Conservation (phyloP, 2,113 vertebrate species). For the Ceratotherium simum region DNA sequence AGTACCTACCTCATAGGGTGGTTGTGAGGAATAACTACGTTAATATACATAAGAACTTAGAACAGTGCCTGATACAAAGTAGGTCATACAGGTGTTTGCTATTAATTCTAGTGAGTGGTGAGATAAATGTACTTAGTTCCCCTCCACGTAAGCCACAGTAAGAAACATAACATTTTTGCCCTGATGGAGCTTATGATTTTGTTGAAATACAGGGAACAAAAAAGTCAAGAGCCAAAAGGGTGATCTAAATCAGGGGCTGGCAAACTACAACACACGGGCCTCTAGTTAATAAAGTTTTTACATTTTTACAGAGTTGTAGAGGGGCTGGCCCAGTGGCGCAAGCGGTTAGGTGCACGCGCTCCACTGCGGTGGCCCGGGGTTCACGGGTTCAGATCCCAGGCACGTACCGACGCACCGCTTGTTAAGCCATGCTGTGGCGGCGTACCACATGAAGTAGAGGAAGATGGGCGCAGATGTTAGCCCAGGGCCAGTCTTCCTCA, state of each 20-base stretch:
- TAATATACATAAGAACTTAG: not conserved
- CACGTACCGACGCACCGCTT: too few relatives aligned
- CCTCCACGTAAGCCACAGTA: not conserved
- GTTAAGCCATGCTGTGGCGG: too few relatives aligned
- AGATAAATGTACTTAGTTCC: not conserved
- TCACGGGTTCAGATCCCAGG: too few relatives aligned
- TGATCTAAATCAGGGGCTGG: not conserved
- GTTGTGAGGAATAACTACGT: not conserved
- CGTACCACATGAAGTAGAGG: too few relatives aligned
- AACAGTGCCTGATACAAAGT: not conserved
- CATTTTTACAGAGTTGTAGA: slow-evolving; percentile 32
- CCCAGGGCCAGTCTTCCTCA: too few relatives aligned
- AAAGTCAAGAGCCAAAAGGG: not conserved
- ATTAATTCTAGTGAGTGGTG: not conserved
- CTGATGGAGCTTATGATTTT: not conserved
- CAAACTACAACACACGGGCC: not conserved
- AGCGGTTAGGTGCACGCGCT: too few relatives aligned
- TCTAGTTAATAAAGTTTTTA: not conserved
- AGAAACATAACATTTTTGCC: slow-evolving; percentile 6
- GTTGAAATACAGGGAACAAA: not conserved
- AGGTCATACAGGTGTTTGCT: not conserved
- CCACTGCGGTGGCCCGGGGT: too few relatives aligned
- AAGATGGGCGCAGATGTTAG: too few relatives aligned
- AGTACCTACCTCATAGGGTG: not conserved
- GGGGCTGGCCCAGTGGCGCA: too few relatives aligned